Evolutionary conservation across 1,140 invertebrate species (phyloP), one percentile per base, ranked within the genome.

Genomic region (Orussus abietinus): DNA sequence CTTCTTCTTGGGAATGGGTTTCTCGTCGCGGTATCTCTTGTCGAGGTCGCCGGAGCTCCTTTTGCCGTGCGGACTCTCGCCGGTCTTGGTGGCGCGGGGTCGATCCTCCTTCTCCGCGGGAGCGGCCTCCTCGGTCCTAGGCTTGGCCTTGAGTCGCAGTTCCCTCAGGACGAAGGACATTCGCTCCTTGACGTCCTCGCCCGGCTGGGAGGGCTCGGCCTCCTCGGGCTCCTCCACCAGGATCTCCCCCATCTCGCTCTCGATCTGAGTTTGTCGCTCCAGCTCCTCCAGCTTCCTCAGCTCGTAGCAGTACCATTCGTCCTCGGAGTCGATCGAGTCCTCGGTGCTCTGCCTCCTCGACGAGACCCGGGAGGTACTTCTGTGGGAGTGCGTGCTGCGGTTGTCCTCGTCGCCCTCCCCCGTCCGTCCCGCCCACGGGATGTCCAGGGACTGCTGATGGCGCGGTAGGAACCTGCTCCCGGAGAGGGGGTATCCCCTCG

Each of bases 271-370:
- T 46, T 85, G 84, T 46, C 83, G 75, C 66, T 94, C 90, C 58
- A 92, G 75, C 72, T 92, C 86, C 69, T 93, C 87, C 22, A 94
- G 63, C 66, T 92, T 90, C 31, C 85, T 76, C 36, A 92, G 58
- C 58, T 92, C 90, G 62, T 94, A 91, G 47, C 86, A 88, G 56
- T 92, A 94, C 85, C 90, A 94, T 72, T 93, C 90, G 59, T 94
- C 90, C 69, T 94, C 90, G 28, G 86, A 90, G 65, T 94, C 90
- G 40, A 94, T 93, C 42, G 87, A 90, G 53, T 94, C 90, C 72
- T 92, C 90, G 0, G 90, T 93, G 62, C 89, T 92, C 72, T 94
- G 90, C 22, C 90, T 73, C 55, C 90, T 77, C 2, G 90, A 92
- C 4, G 88, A 90, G n/a, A 88, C 85, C 48, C 86, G 74, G 1